phyloP scores from a whole-genome alignment of 37 sponge, comb jelly and placozoan genomes.

The Ephydatia muelleri region DNA sequence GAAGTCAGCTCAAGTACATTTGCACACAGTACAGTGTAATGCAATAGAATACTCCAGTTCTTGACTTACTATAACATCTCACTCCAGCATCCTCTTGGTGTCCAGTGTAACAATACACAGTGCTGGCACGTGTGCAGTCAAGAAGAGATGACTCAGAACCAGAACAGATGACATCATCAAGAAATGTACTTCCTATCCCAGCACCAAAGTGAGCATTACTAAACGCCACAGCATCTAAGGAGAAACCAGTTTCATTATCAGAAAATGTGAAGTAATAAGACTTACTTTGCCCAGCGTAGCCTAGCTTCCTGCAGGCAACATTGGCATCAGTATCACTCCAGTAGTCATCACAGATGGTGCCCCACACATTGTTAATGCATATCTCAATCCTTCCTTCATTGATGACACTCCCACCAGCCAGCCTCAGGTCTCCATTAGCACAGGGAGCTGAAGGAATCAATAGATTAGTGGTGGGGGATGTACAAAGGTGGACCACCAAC shows the following conservation, averaged over 20 bases:
- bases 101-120: not conserved
- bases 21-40: too few species aligned
- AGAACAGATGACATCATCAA: not conserved
- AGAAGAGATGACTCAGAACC: constrained; percentile 3
- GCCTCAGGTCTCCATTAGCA: constrained; percentile 10
- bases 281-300: not conserved
- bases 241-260: not conserved
- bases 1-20: too few species aligned
- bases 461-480: not conserved
- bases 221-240: constrained; percentile 12
- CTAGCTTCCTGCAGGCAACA: constrained; percentile 9
- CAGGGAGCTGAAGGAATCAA: not conserved
- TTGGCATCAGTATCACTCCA: constrained; percentile 11
- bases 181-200: constrained; percentile 11
- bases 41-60: too few species aligned
- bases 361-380: constrained; percentile 28
- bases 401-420: constrained; percentile 6
- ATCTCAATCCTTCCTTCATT: constrained; percentile 28
- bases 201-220: constrained; percentile 20
- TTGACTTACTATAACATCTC: constrained; percentile 4
- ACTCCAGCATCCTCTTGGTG: constrained; percentile 20
- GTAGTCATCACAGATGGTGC: constrained; percentile 20
- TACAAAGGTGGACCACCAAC: not conserved
- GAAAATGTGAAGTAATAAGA: not conserved
- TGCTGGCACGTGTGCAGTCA: not conserved